A percentile compares a stretch with the other conserved stretches of the same genome.
phyloP scores from a whole-genome alignment of 2,797 vertebrate species.

The Sebastes steindachneri region DNA sequence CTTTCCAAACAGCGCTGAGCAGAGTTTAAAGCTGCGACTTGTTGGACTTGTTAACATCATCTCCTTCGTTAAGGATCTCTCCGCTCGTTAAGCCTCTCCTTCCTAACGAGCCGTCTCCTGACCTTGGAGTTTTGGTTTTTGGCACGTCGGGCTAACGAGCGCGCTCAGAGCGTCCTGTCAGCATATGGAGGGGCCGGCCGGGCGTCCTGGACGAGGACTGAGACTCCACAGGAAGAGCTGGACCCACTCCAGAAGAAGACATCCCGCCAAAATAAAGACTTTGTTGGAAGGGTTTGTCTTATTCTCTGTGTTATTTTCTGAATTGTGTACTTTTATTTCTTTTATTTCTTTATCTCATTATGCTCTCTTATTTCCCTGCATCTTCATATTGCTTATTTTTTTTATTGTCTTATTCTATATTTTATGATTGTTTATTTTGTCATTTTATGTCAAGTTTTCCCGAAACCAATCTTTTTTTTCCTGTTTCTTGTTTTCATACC shows the following conservation, averaged over 20 bases:
- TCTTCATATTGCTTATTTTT: neutral
- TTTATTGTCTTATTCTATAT: neutral
- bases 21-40: conserved; percentile 3
- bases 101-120: conserved; percentile 49
- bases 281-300: neutral
- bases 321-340: neutral
- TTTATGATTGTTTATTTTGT: neutral
- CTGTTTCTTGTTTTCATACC: neutral
- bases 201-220: conserved; percentile 39
- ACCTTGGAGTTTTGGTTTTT: conserved; percentile 63
- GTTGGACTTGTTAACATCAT: conserved; percentile 4
- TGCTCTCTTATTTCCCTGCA: neutral
- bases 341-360: neutral
- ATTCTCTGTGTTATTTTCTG: neutral
- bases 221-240: conserved; percentile 50
- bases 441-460: neutral
- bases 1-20: neutral
- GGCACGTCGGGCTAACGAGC: conserved; percentile 45
- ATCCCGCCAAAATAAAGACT: conserved; percentile 38
- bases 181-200: conserved; percentile 65
- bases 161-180: conserved; percentile 50
- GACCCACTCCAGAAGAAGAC: conserved; percentile 50
- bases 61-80: conserved; percentile 34
- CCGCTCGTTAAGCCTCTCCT: conserved; percentile 24
- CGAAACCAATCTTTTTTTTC: neutral